Percentiles rank a stretch among this genome's conserved stretches.
Conservation (phyloP, 92 coral and sea anemone genomes). For the Virgularia gustaviana region DNA sequence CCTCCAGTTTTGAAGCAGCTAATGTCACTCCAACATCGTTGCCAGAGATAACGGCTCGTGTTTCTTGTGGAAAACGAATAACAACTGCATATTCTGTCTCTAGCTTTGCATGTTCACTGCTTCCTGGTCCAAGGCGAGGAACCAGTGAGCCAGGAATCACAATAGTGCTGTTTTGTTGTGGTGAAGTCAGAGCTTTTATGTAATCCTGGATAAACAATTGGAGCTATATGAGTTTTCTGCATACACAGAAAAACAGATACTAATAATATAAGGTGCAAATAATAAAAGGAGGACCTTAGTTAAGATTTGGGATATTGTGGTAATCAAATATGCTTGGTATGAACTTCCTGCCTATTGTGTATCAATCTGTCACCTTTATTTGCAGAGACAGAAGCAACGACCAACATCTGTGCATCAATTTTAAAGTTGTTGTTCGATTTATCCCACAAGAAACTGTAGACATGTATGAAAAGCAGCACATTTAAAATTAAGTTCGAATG, state of each 20-base stretch:
- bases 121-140: not conserved
- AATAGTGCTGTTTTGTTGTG: not conserved
- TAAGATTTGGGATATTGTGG: too few species aligned
- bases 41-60: constrained; percentile 2
- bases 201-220: not conserved
- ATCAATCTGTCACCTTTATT: constrained; percentile 6
- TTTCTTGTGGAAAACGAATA: constrained; percentile 15
- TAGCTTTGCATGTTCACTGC: constrained; percentile 2
- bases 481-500: too few species aligned
- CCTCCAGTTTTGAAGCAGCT: constrained; percentile 20
- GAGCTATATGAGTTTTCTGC: too few species aligned
- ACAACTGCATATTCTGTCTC: constrained; percentile 29
- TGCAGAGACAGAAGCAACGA: not conserved
- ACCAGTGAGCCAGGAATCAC: not conserved
- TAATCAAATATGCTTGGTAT: constrained; percentile 10
- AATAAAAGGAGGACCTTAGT: too few species aligned
- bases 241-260: not conserved
- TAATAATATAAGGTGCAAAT: too few species aligned
- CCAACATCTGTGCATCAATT: not conserved
- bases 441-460: too few species aligned
- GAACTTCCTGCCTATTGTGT: constrained; percentile 22
- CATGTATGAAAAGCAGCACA: too few species aligned
- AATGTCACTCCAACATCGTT: not conserved
- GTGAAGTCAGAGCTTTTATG: constrained; percentile 18
- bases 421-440: too few species aligned